These are phyloP conservation scores for Sminthurides aquaticus DNA, from an alignment of 2,888 invertebrate genomes.

Conservation along the genomic window DNA sequence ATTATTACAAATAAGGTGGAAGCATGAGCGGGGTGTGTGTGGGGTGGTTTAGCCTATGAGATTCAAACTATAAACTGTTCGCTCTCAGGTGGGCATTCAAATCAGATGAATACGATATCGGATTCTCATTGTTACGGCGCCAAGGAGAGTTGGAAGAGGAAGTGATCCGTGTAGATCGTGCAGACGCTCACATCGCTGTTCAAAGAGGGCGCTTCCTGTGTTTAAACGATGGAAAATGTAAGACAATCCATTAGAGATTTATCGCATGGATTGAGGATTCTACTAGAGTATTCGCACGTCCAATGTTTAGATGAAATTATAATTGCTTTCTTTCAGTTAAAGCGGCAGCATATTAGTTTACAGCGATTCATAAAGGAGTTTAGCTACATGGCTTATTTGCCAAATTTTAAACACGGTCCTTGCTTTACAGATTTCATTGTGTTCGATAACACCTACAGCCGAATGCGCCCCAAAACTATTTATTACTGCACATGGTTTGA, in stretches of 20 bases:
- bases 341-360: no score
- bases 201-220: conserved; percentile 18
- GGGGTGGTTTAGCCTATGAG: no score
- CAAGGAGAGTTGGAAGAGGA: conserved; percentile 11
- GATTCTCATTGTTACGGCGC: conserved; percentile 6
- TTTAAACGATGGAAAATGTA: conserved; percentile 20
- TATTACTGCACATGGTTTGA: neutral
- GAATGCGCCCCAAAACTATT: neutral
- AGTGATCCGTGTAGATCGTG: conserved; percentile 7
- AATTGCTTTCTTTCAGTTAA: no score
- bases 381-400: neutral
- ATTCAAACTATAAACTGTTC: neutral
- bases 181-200: conserved; percentile 15
- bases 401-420: neutral
- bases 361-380: no score
- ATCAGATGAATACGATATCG: conserved; percentile 20
- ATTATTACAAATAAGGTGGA: no score
- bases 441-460: conserved; percentile 12
- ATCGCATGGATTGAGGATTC: no score
- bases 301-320: no score
- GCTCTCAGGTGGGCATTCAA: conserved; percentile 21
- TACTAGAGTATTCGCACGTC: no score
- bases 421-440: conserved; percentile 8
- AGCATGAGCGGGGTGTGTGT: no score
- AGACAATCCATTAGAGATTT: neutral